phyloP scores from a whole-genome alignment of 2,797 vertebrate species.

The Vipera ursinii region DNA sequence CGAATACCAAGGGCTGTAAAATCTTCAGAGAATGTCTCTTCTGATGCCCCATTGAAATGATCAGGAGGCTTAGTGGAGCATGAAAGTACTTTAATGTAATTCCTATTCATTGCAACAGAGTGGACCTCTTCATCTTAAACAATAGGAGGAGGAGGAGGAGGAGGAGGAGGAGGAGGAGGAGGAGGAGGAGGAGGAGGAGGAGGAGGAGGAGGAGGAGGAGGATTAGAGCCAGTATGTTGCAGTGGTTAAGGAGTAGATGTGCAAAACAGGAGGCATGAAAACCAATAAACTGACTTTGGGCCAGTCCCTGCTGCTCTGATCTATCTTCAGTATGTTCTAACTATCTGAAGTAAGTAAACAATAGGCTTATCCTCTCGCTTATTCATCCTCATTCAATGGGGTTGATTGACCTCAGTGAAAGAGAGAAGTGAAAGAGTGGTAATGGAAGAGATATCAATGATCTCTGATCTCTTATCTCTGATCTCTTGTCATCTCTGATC shows the following conservation, averaged over 20 bases:
- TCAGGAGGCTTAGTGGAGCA: background rate
- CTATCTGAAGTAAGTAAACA: background rate
- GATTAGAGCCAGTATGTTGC: background rate
- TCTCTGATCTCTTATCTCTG: background rate
- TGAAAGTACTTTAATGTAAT: background rate
- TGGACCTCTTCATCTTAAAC: background rate
- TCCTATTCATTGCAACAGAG: background rate
- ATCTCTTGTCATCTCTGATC: too few relatives aligned
- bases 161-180: background rate
- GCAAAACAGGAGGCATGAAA: background rate
- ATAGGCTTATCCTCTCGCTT: background rate
- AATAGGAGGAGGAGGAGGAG: too few relatives aligned
- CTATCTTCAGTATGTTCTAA: background rate
- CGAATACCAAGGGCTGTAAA: background rate
- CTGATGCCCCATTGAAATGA: background rate
- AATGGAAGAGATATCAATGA: background rate
- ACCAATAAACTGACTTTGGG: background rate
- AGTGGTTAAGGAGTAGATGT: background rate
- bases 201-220: background rate
- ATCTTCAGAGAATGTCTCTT: constrained; percentile 17
- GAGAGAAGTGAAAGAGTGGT: background rate
- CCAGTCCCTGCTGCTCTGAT: background rate
- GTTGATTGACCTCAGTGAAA: background rate
- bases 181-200: too few relatives aligned
- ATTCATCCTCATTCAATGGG: background rate